These are phyloP conservation scores for Neosalanx taihuensis DNA, from an alignment of 2,797 vertebrate species.

Conservation along the genomic window DNA sequence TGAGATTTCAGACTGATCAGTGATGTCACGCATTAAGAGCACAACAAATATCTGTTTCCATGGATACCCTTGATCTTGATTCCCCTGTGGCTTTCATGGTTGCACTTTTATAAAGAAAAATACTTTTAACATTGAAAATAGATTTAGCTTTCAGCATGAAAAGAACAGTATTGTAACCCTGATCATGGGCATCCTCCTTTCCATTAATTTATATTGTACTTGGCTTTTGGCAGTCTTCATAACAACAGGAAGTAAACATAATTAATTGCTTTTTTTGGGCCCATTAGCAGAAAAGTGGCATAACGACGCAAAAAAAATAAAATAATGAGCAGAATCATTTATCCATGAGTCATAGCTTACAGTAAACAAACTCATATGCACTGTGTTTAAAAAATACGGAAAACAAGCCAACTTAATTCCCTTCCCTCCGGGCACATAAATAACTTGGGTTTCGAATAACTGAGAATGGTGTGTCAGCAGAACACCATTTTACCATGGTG, in stretches of 20 bases:
- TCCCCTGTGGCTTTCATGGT: background rate
- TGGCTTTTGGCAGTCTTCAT: background rate
- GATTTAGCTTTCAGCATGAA: background rate
- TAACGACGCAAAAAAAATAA: background rate
- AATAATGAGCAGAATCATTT: background rate
- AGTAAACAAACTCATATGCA: background rate
- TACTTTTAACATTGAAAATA: background rate
- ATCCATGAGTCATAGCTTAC: background rate
- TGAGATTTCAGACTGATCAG: background rate
- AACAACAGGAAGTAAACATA: background rate
- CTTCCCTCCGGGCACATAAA: constrained; percentile 44
- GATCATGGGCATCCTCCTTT: background rate
- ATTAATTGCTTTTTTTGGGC: background rate
- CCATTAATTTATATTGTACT: background rate
- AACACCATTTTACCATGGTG: constrained; percentile 17
- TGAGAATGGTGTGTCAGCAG: constrained; percentile 42
- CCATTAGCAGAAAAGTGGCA: background rate
- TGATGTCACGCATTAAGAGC: too few relatives aligned
- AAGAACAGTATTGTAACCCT: background rate
- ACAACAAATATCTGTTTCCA: background rate
- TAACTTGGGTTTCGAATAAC: constrained; percentile 42
- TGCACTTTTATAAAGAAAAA: background rate
- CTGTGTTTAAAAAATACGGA: too few relatives aligned
- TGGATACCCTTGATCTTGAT: background rate
- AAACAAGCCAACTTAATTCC: background rate